phyloP scores from a whole-genome alignment of 2,797 vertebrate genomes.

The Helarctos malayanus region DNA sequence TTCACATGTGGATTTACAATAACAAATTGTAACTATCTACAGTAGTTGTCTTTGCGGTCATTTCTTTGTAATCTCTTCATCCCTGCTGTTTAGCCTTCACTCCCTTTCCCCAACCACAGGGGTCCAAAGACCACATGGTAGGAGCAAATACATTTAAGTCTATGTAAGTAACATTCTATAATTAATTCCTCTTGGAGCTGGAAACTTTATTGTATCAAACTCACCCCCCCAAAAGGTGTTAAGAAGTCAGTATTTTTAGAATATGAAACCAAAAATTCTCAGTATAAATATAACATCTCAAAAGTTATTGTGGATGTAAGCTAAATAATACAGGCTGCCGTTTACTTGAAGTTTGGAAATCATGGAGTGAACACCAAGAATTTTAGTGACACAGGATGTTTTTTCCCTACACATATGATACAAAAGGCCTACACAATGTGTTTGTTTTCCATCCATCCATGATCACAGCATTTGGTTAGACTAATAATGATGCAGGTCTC shows the following conservation, averaged over 20 bases:
- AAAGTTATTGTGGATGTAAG: not conserved
- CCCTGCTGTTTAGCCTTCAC: not conserved
- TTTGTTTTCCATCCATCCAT: not conserved
- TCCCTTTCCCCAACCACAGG: not conserved
- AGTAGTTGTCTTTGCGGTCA: not conserved
- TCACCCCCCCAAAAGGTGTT: not conserved
- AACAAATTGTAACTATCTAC: not conserved
- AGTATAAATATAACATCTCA: not conserved
- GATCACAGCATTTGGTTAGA: not conserved
- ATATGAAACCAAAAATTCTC: not conserved
- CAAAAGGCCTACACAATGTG: not conserved
- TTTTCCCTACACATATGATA: not conserved
- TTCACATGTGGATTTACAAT: not conserved
- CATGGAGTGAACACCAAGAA: not conserved
- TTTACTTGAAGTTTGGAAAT: conserved; percentile 1
- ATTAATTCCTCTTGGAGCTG: not conserved
- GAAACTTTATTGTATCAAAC: not conserved
- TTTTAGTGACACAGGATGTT: not conserved
- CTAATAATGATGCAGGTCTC: not conserved
- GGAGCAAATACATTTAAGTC: conserved; percentile 1
- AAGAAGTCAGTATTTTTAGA: conserved; percentile 29
- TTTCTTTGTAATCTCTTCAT: not conserved
- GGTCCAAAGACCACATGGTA: not conserved
- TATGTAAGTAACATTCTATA: not conserved
- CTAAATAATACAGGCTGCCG: not conserved